phyloP scores from a whole-genome alignment of 2,888 invertebrate genomes.

The Nemotelus pantherinus region DNA sequence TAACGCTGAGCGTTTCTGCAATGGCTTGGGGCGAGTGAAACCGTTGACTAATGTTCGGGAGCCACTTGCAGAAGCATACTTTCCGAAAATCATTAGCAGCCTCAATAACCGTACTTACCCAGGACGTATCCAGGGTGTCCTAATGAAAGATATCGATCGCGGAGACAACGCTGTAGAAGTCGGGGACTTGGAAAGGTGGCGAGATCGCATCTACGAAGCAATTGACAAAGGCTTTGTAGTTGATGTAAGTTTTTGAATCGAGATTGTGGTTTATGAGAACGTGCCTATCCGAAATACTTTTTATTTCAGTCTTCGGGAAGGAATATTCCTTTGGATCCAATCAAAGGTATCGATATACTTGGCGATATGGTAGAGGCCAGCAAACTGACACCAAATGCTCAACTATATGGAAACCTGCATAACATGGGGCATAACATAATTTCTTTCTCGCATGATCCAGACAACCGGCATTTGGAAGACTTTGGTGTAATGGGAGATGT shows the following conservation, averaged over 20 bases:
- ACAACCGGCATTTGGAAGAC: constrained; percentile 74
- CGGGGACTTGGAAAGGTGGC: constrained; percentile 78
- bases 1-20: constrained; percentile 80
- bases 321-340: constrained; percentile 58
- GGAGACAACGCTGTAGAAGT: constrained; percentile 68
- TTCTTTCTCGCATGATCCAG: constrained; percentile 82
- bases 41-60: constrained; percentile 75
- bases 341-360: constrained; percentile 78
- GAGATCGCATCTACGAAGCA: constrained; percentile 77
- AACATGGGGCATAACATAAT: constrained; percentile 84
- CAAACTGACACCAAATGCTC: constrained; percentile 73
- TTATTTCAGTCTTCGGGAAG: constrained; percentile 22
- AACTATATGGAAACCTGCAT: constrained; percentile 81
- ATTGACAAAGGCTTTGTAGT: constrained; percentile 75
- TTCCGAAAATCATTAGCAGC: constrained; percentile 79
- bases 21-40: constrained; percentile 72
- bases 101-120: constrained; percentile 77
- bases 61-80: constrained; percentile 81
- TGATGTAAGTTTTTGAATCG: constrained; percentile 65
- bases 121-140: constrained; percentile 71
- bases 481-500: constrained; percentile 83
- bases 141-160: constrained; percentile 73
- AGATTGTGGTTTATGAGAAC: constrained; percentile 1
- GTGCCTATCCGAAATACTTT: not conserved
- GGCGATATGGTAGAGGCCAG: constrained; percentile 83